Conservation (phyloP, 2,888 invertebrate species). For the Alentia gelatinosa region DNA sequence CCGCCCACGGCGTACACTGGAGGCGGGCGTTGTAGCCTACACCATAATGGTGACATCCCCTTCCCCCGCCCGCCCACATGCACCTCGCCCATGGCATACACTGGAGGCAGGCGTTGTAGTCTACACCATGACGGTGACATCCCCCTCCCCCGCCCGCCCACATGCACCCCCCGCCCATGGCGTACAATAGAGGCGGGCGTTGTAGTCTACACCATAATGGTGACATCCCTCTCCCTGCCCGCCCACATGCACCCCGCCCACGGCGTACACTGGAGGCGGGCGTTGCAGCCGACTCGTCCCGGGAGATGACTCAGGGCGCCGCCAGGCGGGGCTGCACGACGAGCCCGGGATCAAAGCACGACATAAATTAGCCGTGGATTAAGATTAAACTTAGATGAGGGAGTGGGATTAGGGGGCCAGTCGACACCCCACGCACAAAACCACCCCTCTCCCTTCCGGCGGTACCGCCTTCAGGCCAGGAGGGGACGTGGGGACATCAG, state of each 20-base stretch:
- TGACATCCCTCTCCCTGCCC: background rate
- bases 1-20: background rate
- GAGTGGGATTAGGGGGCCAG: background rate
- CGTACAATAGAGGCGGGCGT: too few relatives aligned
- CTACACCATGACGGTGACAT: too few relatives aligned
- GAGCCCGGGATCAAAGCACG: slow-evolving; percentile 16
- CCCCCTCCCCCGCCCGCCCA: too few relatives aligned
- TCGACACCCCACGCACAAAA: background rate
- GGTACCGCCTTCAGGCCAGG: too few relatives aligned
- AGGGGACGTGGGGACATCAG: too few relatives aligned
- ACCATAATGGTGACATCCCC: too few relatives aligned
- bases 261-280: background rate
- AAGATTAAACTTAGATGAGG: slow-evolving; percentile 21
- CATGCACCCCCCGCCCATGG: too few relatives aligned
- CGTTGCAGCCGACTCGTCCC: background rate
- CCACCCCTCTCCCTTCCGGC: too few relatives aligned
- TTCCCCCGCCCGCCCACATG: too few relatives aligned
- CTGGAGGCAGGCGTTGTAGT: too few relatives aligned
- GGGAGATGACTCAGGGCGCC: slow-evolving; percentile 12
- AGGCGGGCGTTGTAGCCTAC: background rate
- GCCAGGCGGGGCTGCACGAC: slow-evolving; percentile 15
- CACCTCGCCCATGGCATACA: too few relatives aligned
- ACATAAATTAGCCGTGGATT: slow-evolving; percentile 35
- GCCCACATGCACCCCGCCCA: background rate
- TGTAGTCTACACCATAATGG: background rate